Evolutionary conservation across 2,888 invertebrate genomes (phyloP), one percentile per base, ranked within the genome.

Genomic region (Stramonita haemastoma): DNA sequence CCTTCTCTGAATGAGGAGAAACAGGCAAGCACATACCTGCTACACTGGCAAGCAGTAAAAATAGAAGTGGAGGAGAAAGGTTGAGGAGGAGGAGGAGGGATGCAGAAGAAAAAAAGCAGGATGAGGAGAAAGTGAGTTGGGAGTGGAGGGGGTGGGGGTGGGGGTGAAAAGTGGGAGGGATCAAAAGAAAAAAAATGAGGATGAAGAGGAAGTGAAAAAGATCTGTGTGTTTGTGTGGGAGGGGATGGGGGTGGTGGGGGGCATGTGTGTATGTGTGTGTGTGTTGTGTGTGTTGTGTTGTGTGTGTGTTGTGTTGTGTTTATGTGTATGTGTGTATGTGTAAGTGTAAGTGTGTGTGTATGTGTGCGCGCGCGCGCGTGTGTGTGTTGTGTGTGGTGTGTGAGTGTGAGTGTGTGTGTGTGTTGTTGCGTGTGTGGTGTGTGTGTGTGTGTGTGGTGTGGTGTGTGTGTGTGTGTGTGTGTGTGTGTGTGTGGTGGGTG

Each of bases 201-300:
- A 26, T 22, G 66, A 66, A 26, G 26, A 26, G 1, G 66, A 66
- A 26, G 26, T 17, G 13, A 26, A 66, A 26, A 66, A 26, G 60
- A 5, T 29, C 1, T 77, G 77, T 19, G n/a, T 77, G 77, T 19
- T 6, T 77, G 77, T 19, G 77, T 77, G n/a, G 11, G 32, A 29
- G 77, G n/a, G n/a, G n/a, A 32, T 29, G 77, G n/a, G 77, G 6
- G 26, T 19, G 6, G 22, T 22, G 15, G 70, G 5, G 22, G 26
- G 70, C 26, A 26, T 70, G 70, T 73, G 73, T 29, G 15, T 73
- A 29, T 29, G 73, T 29, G 73, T 29, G 73, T 29, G 73, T 29
- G 29, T 73, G 73, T 73, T 73, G 73, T 73, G 73, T 73, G 73
- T 73, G 73, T 73, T n/a, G n/a, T n/a, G n/a, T n/a, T 73, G 4